Conservation (phyloP, 2,113 vertebrate species). For the Pantherophis guttatus region DNA sequence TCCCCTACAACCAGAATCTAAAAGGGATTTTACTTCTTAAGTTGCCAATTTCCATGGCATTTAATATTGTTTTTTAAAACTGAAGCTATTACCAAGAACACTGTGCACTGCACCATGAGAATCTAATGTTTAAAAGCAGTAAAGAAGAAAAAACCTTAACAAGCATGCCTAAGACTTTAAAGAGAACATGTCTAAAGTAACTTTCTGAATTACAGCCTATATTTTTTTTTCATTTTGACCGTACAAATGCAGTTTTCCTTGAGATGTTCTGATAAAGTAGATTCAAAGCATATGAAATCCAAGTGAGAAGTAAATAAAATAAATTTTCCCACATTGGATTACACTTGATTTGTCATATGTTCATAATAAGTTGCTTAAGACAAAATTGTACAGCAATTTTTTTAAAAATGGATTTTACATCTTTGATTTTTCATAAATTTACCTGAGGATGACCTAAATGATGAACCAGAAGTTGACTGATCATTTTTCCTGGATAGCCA, state of each 20-base stretch:
- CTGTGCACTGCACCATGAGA: neutral
- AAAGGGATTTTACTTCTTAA: neutral
- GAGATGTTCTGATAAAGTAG: conserved; percentile 5
- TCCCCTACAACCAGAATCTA: neutral
- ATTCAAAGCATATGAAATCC: conserved; percentile 2
- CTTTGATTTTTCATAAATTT: conserved; percentile 35
- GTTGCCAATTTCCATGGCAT: neutral
- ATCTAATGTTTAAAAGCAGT: neutral
- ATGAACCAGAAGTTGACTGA: conserved; percentile 87
- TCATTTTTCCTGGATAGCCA: conserved; percentile 91
- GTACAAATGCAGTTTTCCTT: neutral
- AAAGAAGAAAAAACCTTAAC: neutral
- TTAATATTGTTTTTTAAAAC: neutral
- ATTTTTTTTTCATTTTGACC: neutral
- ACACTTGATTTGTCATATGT: neutral
- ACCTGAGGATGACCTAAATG: conserved; percentile 95
- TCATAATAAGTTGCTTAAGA: neutral
- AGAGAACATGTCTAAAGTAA: neutral
- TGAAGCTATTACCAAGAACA: neutral
- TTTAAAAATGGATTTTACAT: neutral
- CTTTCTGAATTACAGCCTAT: neutral
- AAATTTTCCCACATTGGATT: neutral
- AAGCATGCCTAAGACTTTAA: neutral
- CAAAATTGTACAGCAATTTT: neutral
- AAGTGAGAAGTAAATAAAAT: neutral